A percentile compares a stretch with the other conserved stretches of the same genome.
phyloP scores from a whole-genome alignment of 1,140 invertebrate genomes.

The Leptinotarsa texana region DNA sequence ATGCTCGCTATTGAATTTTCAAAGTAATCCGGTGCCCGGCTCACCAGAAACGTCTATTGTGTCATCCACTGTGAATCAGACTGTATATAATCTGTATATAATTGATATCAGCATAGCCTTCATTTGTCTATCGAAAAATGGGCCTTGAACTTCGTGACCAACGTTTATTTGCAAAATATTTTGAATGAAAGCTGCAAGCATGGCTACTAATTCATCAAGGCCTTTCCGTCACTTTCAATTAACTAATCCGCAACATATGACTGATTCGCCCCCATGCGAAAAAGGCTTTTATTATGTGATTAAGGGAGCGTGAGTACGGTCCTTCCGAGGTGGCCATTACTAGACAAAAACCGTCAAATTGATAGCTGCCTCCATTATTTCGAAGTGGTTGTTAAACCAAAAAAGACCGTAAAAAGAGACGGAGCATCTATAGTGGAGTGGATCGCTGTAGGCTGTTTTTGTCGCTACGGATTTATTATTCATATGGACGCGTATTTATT shows the following conservation, averaged over 20 bases:
- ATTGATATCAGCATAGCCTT: too few relatives aligned
- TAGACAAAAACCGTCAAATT: constrained; percentile 43
- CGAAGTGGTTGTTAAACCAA: constrained; percentile 47
- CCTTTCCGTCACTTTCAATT: neutral
- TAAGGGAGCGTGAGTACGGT: constrained; percentile 4
- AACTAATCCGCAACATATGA: constrained; percentile 6
- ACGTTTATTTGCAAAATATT: too few relatives aligned
- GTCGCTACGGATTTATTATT: neutral
- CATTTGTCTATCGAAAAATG: too few relatives aligned
- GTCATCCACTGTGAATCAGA: too few relatives aligned
- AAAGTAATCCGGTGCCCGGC: too few relatives aligned
- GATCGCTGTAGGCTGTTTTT: neutral
- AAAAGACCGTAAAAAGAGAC: constrained; percentile 35
- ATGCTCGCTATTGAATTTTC: too few relatives aligned
- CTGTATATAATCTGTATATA: too few relatives aligned
- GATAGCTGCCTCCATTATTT: constrained; percentile 49
- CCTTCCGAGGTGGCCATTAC: constrained; percentile 17
- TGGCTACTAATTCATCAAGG: too few relatives aligned
- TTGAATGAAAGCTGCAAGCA: too few relatives aligned
- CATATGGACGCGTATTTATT: neutral
- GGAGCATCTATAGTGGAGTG: neutral
- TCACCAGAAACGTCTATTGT: too few relatives aligned
- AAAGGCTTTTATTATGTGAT: constrained; percentile 31
- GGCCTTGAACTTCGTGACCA: too few relatives aligned
- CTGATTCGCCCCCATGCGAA: constrained; percentile 7